A percentile compares a stretch with the other conserved stretches of the same genome.
These are phyloP conservation scores for Sardinella longiceps DNA, from an alignment of 2,797 vertebrate species.

Conservation along the genomic window DNA sequence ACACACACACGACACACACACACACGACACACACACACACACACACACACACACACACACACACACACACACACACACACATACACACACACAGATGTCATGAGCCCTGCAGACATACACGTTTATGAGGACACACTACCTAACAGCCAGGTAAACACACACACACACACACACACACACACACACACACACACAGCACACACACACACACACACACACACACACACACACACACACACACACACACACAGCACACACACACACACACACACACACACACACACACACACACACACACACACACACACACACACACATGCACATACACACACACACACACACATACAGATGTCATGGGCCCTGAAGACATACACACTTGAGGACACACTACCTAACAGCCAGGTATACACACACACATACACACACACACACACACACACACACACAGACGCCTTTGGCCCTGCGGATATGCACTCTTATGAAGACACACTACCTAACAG, in stretches of 20 bases:
- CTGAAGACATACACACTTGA: background rate
- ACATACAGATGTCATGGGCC: background rate
- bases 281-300: background rate
- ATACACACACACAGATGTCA: too few species aligned
- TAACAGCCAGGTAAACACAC: background rate
- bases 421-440: background rate
- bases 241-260: slow-evolving; percentile 8
- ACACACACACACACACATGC: background rate
- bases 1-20: slow-evolving; percentile 27
- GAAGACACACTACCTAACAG: too few species aligned
- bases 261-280: background rate
- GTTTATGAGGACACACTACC: slow-evolving; percentile 48
- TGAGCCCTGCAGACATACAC: slow-evolving; percentile 77
- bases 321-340: background rate
- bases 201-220: too few species aligned
- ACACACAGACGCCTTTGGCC: too few species aligned
- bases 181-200: background rate
- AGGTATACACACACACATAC: background rate
- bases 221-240: slow-evolving; percentile 24
- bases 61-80: background rate
- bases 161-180: background rate
- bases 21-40: slow-evolving; percentile 20
- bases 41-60: slow-evolving; percentile 12
- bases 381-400: background rate
- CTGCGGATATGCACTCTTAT: too few species aligned